These are phyloP conservation scores for Lordiphosa stackelbergi DNA, from an alignment of 1,140 invertebrate genomes.

Conservation along the genomic window DNA sequence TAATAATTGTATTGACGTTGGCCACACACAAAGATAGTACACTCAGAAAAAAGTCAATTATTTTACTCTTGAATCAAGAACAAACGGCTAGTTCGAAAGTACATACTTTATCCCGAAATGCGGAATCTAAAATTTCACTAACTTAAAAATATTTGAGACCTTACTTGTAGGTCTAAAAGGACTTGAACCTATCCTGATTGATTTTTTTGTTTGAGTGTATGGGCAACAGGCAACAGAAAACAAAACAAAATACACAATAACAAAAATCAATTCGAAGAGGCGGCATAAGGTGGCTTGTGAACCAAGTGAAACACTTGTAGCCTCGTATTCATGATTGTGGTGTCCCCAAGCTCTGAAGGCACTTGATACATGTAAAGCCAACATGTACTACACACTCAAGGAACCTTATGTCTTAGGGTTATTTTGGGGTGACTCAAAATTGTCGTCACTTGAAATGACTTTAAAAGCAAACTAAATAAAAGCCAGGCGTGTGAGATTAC, in stretches of 20 bases:
- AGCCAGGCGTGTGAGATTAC: conserved; percentile 4
- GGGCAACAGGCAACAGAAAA: background rate
- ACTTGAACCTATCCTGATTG: no score
- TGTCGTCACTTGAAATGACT: conserved; percentile 2
- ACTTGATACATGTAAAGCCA: conserved; percentile 50
- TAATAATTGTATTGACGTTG: background rate
- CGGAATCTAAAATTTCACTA: no score
- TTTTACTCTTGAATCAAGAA: no score
- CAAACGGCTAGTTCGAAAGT: no score
- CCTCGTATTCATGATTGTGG: conserved; percentile 38
- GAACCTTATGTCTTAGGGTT: background rate
- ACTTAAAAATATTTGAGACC: no score
- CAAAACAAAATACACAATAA: background rate
- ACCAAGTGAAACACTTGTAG: conserved; percentile 59
- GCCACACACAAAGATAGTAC: no score
- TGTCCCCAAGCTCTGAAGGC: conserved; percentile 21
- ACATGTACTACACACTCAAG: conserved; percentile 17
- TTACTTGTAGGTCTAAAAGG: no score
- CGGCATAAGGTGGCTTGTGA: conserved; percentile 22
- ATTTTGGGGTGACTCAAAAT: background rate
- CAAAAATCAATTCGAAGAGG: conserved; percentile 39
- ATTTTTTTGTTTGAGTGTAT: conserved; percentile 16
- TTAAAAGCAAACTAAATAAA: conserved; percentile 10
- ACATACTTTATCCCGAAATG: no score
- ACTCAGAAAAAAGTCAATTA: conserved; percentile 1